Base-by-base conservation (phyloP, 2,888 invertebrate genomes). In the Heliconius charithonia region DNA sequence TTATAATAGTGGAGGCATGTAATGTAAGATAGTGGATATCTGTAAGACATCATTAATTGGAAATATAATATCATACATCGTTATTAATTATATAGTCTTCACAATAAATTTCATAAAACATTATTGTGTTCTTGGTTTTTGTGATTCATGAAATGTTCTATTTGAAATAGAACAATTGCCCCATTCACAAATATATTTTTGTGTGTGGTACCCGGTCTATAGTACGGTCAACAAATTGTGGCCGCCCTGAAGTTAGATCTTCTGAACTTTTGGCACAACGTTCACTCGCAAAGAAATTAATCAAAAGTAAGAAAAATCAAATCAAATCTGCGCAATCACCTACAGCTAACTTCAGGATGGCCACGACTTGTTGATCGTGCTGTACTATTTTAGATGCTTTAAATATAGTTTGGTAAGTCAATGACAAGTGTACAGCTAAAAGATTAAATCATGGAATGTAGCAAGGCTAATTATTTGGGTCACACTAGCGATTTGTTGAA, bases 401-500 rank as follows among this genome's bases (percentile, higher is more conserved):
- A 84, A 82, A 83, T 82, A 81, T 83, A 82, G 82, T 79, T 74
- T 78, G 76, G 81, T 83, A 83, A 83, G 81, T 84, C 84, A 83
- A 82, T 84, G 83, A 82, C 83, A 80, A 82, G 75, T 83, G 82
- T 83, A 81, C 81, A 82, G 76, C 72, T 72, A 72, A 79, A 82
- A 82, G 83, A 84, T 84, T 84, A 83, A 84, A 83, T 75, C 83
- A 83, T 84, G 86, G 85, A 84, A 86, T 84, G 84, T 83, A 82
- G 80, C 86, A 87, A 89, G 88, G 88, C 84, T 85, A 86, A 86
- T 84, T 83, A 86, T 87, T 85, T 85, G 82, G 86, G 86, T 86
- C 86, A 83, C 51, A 76, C 41, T 7, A 69, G 22, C 77, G 4
- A 75, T 45, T 78, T 63, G 75, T 75, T 70, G 72, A 76, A 65